Evolutionary conservation across 2,888 invertebrate genomes (phyloP).

Genomic region (Harpalus rufipes): DNA sequence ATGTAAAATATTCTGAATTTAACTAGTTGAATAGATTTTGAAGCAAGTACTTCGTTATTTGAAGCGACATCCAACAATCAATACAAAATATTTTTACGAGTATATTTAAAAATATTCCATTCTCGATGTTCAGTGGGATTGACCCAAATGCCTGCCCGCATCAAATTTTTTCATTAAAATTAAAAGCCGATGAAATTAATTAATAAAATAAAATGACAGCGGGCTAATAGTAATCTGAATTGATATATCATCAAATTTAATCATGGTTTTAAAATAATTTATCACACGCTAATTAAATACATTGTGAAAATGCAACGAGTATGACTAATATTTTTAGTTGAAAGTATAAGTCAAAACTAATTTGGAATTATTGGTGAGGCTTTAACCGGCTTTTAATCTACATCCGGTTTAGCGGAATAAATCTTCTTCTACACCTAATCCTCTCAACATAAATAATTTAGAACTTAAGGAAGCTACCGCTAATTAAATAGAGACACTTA

Average conservation of each 20-base stretch:
- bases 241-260: conserved; percentile 39
- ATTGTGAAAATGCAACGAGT: not conserved
- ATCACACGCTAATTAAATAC: not conserved
- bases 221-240: not conserved
- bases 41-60: not conserved
- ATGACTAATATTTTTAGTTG: not conserved
- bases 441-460: not conserved
- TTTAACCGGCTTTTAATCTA: not conserved
- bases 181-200: conserved; percentile 24
- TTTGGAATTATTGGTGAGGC: not conserved
- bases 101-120: too few species aligned
- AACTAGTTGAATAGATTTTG: not conserved
- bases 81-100: too few species aligned
- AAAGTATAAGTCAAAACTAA: not conserved
- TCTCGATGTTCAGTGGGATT: not conserved
- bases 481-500: not conserved
- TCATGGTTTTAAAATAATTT: conserved; percentile 1
- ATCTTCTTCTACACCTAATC: conserved; percentile 1
- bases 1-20: too few species aligned
- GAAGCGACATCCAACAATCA: not conserved
- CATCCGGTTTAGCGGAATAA: not conserved
- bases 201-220: conserved; percentile 36
- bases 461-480: not conserved
- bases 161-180: not conserved
- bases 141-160: not conserved